Base-by-base conservation (phyloP, 2,113 vertebrate species). In the Ictalurus furcatus region DNA sequence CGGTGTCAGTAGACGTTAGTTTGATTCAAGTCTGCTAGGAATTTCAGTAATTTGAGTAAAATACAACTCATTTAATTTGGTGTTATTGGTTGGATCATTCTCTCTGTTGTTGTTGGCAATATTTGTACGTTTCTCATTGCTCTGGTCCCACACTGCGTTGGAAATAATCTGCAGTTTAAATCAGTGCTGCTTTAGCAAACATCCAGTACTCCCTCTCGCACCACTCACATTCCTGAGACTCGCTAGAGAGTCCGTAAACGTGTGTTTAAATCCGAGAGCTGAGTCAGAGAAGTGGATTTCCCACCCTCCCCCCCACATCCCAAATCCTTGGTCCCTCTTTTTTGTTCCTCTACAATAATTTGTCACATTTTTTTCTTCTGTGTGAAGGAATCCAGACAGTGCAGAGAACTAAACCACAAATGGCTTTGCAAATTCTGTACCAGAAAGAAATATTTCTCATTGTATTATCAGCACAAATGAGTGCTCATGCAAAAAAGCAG, bases 121-220 rank as follows among this genome's bases (percentile, higher is more conserved):
- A n/a, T 87, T 44, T 67, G 56, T 23, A 59, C 25, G 14, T 63
- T 86, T 63, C 54, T 78, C 19, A 44, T n/a, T 40, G 69, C 61
- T 84, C 14, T 34, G 40, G 7, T 89, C 90, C 69, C 28, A 76
- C 86, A 37, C 56, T 76, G 19, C 25, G 4, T 28, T 44, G 61
- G 28, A 59, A 73, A 65, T 92, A 83, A 88, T 88, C 69, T 88
- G 88, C 23, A 88, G 89, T 92, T 93, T 89, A 91, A 84, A 88
- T 91, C 84, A 88, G 89, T 84, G 87, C 67, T 94, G 85, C 80
- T 94, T 91, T 90, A 92, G 71, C 86, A 92, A 88, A 89, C 85
- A 85, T 84, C 90, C 84, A 90, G 79, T 85, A 90, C 89, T 71
- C 80, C 81, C 73, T 88, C 88, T 88, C 88, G 89, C 63, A 84